Percentiles rank a stretch among this genome's conserved stretches.
phyloP scores from a whole-genome alignment of 2,113 vertebrate species.

The Rana temporaria region DNA sequence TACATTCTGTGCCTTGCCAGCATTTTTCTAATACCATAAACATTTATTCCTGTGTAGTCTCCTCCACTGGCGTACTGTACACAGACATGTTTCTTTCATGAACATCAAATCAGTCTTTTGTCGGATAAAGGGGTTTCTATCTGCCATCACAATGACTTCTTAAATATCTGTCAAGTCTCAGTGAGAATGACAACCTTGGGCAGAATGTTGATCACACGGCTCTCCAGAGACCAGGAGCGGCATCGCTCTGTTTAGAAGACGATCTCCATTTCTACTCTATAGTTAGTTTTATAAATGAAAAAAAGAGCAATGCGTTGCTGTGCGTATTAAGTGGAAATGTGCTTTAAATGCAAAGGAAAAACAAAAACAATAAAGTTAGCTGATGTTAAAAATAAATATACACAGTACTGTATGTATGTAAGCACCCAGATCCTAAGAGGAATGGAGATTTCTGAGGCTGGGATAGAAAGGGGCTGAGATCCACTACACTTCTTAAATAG shows the following conservation, averaged over 20 bases:
- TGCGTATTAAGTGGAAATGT: too few relatives aligned
- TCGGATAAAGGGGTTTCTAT: conserved; percentile 26
- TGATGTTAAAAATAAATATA: too few relatives aligned
- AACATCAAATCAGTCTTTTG: conserved; percentile 32
- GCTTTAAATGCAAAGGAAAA: too few relatives aligned
- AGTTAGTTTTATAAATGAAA: background rate
- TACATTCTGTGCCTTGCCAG: too few relatives aligned
- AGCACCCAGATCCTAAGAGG: too few relatives aligned
- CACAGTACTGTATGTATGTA: too few relatives aligned
- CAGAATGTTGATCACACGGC: conserved; percentile 15
- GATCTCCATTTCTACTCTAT: background rate
- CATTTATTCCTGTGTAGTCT: background rate
- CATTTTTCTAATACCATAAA: background rate
- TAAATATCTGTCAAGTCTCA: conserved; percentile 25
- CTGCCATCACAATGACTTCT: conserved; percentile 24
- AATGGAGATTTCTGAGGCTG: too few relatives aligned
- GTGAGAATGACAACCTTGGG: conserved; percentile 27
- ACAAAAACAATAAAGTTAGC: too few relatives aligned
- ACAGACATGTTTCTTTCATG: conserved; percentile 47
- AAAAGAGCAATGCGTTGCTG: too few relatives aligned
- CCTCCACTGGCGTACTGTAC: background rate
- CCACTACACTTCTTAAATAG: too few relatives aligned
- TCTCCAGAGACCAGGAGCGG: background rate
- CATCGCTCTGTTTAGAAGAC: background rate
- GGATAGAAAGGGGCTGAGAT: too few relatives aligned